Evolutionary conservation across 1,140 invertebrate species (phyloP).

Genomic region (Drosophila pandora): DNA sequence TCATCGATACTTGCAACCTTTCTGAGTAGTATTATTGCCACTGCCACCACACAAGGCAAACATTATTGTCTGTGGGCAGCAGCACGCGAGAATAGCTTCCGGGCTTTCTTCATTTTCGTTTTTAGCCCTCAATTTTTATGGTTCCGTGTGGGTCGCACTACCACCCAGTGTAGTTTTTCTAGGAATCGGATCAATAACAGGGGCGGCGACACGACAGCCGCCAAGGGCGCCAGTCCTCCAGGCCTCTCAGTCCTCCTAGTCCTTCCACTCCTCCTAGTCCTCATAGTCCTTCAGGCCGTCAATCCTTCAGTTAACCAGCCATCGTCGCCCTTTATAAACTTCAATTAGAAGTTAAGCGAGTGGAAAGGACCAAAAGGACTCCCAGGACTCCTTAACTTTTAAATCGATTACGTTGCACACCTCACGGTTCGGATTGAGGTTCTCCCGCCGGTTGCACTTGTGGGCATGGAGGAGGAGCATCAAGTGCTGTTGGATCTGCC

Average conservation of each 20-base stretch:
- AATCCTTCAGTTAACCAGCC: slow-evolving; percentile 32
- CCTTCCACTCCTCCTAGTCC: too few relatives aligned
- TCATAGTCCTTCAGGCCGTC: slow-evolving; percentile 19
- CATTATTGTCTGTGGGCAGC: slow-evolving; percentile 72
- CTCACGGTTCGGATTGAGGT: slow-evolving; percentile 86
- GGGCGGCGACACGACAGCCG: slow-evolving; percentile 41
- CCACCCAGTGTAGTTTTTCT: slow-evolving; percentile 49
- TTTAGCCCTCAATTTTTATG: background rate
- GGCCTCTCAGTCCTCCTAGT: too few relatives aligned
- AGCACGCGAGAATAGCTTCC: slow-evolving; percentile 33
- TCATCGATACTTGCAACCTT: background rate
- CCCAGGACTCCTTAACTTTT: too few relatives aligned
- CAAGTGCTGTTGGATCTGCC: slow-evolving; percentile 99
- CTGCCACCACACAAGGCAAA: slow-evolving; percentile 41
- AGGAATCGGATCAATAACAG: slow-evolving; percentile 72
- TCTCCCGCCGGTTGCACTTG: slow-evolving; percentile 97
- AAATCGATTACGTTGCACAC: slow-evolving; percentile 95
- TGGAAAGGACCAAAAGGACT: slow-evolving; percentile 33
- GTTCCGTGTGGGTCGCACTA: slow-evolving; percentile 9
- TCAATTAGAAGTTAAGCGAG: slow-evolving; percentile 67
- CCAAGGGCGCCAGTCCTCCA: slow-evolving; percentile 55
- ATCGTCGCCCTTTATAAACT: slow-evolving; percentile 48
- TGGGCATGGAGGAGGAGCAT: slow-evolving; percentile 98
- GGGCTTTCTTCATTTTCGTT: background rate
- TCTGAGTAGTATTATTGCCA: background rate